Conservation (phyloP, 2,888 invertebrate species). For the Ichneumoninae sp. region DNA sequence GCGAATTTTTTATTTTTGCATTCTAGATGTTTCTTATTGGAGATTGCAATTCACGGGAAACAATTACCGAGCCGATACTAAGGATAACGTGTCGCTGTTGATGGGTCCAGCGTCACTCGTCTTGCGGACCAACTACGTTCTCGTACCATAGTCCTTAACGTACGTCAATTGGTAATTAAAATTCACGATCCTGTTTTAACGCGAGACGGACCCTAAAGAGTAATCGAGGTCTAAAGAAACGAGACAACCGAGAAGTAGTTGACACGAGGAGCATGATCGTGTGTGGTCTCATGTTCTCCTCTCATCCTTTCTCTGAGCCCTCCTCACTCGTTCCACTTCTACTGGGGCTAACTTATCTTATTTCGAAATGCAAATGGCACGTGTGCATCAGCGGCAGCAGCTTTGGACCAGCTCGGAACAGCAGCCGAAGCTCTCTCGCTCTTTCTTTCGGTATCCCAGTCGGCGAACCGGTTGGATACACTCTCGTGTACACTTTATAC, state of each 20-base stretch:
- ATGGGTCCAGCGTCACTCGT: neutral
- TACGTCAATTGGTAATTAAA: conserved; percentile 64
- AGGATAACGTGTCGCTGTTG: conserved; percentile 36
- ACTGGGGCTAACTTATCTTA: conserved; percentile 64
- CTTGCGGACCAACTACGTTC: neutral
- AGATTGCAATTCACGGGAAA: conserved; percentile 16
- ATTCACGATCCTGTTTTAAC: conserved; percentile 57
- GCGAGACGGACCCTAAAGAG: conserved; percentile 57
- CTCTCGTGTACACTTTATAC: conserved; percentile 21
- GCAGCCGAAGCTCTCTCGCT: conserved; percentile 24
- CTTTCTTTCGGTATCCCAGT: conserved; percentile 42
- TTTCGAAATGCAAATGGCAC: conserved; percentile 67
- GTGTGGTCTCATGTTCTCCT: conserved; percentile 59
- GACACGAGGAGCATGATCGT: conserved; percentile 58
- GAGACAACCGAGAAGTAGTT: conserved; percentile 65
- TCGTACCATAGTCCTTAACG: conserved; percentile 20
- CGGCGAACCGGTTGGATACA: conserved; percentile 60
- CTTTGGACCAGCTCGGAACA: conserved; percentile 34
- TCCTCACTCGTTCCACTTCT: conserved; percentile 35
- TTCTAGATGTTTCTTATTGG: neutral
- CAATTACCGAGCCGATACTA: neutral
- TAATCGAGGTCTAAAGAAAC: conserved; percentile 42
- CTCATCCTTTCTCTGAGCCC: conserved; percentile 26
- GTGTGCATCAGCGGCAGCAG: conserved; percentile 54
- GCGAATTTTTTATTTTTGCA: neutral